Percentiles rank a stretch among this genome's conserved stretches.
phyloP scores from a whole-genome alignment of 2,113 vertebrate species.

The Scytalopus superciliaris region DNA sequence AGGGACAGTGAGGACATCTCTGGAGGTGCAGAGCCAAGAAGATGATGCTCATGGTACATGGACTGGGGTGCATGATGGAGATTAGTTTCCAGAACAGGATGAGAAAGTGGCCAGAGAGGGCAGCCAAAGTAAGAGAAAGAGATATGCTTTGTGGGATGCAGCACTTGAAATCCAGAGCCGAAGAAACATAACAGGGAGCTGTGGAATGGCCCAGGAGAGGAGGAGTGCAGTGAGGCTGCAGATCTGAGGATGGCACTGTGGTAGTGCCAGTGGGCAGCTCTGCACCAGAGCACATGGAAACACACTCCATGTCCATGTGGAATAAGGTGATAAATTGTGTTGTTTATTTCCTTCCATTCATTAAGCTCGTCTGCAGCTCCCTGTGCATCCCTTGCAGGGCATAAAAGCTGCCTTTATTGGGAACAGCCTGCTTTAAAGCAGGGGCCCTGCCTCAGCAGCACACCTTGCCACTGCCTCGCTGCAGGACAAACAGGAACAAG shows the following conservation, averaged over 20 bases:
- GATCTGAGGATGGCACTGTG: conserved; percentile 41
- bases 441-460: not conserved
- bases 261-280: conserved; percentile 3
- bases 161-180: not conserved
- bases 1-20: not conserved
- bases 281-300: rapidly evolving
- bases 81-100: not conserved
- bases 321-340: not conserved
- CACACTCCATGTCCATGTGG: not conserved
- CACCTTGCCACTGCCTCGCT: not conserved
- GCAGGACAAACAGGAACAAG: rapidly evolving
- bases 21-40: not conserved
- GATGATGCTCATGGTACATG: not conserved
- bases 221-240: not conserved
- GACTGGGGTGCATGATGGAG: not conserved
- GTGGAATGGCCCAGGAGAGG: not conserved
- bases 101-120: not conserved
- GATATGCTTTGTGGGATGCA: not conserved
- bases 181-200: not conserved
- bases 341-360: not conserved
- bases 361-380: not conserved
- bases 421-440: not conserved
- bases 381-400: not conserved
- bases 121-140: not conserved
- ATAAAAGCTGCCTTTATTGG: not conserved